Evolutionary conservation across 1,140 invertebrate species (phyloP).

Genomic region (Tenebrio molitor): DNA sequence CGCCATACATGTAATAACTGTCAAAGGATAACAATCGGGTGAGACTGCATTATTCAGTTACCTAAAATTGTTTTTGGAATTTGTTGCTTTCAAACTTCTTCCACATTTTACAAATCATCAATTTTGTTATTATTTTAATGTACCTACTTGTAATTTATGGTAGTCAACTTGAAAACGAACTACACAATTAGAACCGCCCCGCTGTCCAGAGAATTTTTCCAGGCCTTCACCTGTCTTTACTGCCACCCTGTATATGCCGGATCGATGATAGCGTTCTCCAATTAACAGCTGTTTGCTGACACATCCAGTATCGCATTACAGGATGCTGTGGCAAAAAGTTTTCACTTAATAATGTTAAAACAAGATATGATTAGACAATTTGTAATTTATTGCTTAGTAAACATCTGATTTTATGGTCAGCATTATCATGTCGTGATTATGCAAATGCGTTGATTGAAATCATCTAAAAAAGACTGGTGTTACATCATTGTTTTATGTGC

Average conservation of each 20-base stretch:
- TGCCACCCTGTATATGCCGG: neutral
- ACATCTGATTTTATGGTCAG: slow-evolving; percentile 14
- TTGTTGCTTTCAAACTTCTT: too few species aligned
- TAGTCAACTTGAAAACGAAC: too few species aligned
- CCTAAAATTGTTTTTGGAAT: too few species aligned
- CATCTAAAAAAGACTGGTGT: slow-evolving; percentile 30
- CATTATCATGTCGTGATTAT: slow-evolving; percentile 23
- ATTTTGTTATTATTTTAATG: too few species aligned
- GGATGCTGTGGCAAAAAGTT: slow-evolving; percentile 14
- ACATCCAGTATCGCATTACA: neutral
- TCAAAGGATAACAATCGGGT: too few species aligned
- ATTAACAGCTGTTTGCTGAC: neutral
- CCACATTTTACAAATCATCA: too few species aligned
- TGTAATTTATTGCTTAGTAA: slow-evolving; percentile 18
- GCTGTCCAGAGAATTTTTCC: too few species aligned
- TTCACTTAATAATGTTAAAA: neutral
- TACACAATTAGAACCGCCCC: too few species aligned
- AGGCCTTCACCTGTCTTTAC: too few species aligned
- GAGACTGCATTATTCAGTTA: too few species aligned
- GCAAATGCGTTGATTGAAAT: slow-evolving; percentile 29
- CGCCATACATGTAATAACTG: too few species aligned
- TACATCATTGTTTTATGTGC: slow-evolving; percentile 35
- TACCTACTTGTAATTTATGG: too few species aligned
- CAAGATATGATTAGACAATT: neutral
- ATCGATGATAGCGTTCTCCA: neutral